Base-by-base conservation (phyloP, 1,140 invertebrate genomes). In the Drosophila insularis region DNA sequence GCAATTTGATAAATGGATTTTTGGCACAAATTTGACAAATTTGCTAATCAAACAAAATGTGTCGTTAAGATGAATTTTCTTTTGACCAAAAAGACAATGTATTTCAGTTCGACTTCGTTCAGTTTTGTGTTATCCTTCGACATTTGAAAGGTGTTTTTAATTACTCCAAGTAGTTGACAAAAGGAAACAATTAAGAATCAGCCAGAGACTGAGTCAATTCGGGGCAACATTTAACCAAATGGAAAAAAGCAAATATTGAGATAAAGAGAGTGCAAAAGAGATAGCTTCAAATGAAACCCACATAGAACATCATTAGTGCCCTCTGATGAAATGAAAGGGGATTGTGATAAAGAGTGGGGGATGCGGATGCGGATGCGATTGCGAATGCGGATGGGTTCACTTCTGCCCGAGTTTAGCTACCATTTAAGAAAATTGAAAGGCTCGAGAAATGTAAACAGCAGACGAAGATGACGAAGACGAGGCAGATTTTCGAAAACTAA, bases 131-230 rank as follows among this genome's bases (percentile, higher is more conserved):
- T 39, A 32, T 55, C 64, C 32, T n/a, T 74, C 63, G 74, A 82
- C 80, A 79, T 77, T 73, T 86, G 80, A 90, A 90, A 90, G 87
- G 87, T 90, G 87, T 90, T 84, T 90, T 90, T 90, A 90, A 90
- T 90, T 90, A 90, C 87, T 84, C 60, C 54, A 60, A 80, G 71
- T 75, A 89, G 79, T 81, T 81, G 81, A 81, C 81, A 74, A 69
- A 69, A 71, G 71, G 66, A 77, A 50, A 87, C 84, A 87, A 87
- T 87, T 87, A 89, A 77, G 80, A 73, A 62, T 55, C 63, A 71
- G 67, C 68, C 43, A 46, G 78, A 55, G 40, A 63, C 73, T 63
- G 68, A 17, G 72, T 46, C 31, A 78, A 69, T 68, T 70, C 46
- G 40, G 74, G 68, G 70, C 78, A 74, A 72, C 81, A 84, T 84